Base-by-base conservation (phyloP, 2,113 vertebrate genomes). In the Cavia porcellus region DNA sequence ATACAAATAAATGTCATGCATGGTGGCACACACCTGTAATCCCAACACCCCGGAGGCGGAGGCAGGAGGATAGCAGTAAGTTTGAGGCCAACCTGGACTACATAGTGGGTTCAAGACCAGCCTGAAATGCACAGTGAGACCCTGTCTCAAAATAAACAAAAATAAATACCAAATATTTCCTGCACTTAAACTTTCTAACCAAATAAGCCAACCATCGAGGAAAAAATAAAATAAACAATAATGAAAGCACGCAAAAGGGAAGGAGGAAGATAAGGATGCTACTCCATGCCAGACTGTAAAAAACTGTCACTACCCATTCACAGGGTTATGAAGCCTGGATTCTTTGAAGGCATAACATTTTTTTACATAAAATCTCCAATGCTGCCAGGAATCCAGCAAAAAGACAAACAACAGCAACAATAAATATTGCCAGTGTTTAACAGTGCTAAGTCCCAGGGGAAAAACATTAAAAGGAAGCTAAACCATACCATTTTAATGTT, bases 311-410 rank as follows among this genome's bases (percentile, higher is more conserved):
- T 70, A 57, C 30, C 61, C 30, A 92, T 62, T 62, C 61, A 62
- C 9, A 62, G 24, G 61, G 61, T 62, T 62, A 62, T 25, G 25
- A 62, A 14, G 12, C 30, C 64, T 82, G 45, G 42, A 62, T 62
- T 83, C 64, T 89, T 66, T 66, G 7, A 82, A 89, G 52, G n/a
- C 8, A 13, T 12, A 77, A 66, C 30, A 85, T 85, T 66, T 89
- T 59, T 64, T 94, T 72, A 82, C 47, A 25, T 19, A 82, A 94
- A 94, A 89, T 61, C 35, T 88, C 22, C 47, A 80, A 19, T n/a
- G 42, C 50, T 84, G 66, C 35, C 68, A 64, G 55, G 68, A 55
- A 9, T 28, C 47, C 61, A 77, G 30, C 5, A 80, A n/a, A 85
- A 38, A 32, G 64, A 66, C 17, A 7, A 57, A 59, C 50, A 87